phyloP scores from a whole-genome alignment of 1,140 invertebrate genomes.

The Psix sp. region DNA sequence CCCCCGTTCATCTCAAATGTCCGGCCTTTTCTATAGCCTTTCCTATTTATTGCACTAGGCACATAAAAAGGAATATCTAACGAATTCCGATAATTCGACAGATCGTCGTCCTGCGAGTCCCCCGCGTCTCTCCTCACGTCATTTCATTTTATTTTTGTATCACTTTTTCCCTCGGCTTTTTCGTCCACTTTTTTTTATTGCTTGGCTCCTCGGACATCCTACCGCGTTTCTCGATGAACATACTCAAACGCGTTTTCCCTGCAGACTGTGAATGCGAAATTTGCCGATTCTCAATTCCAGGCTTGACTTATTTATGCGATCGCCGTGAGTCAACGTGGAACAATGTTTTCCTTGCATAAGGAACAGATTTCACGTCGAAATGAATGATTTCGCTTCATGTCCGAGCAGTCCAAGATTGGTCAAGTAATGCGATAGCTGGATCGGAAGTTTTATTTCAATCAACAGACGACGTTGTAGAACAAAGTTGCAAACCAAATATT shows the following conservation, averaged over 20 bases:
- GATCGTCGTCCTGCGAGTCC: conserved; percentile 50
- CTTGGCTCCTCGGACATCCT: conserved; percentile 58
- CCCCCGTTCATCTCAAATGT: conserved; percentile 37
- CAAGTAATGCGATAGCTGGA: too few species aligned
- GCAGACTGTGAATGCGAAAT: conserved; percentile 70
- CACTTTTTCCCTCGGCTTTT: conserved; percentile 47
- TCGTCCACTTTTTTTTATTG: conserved; percentile 25
- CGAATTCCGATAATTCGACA: conserved; percentile 73
- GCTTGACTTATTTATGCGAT: conserved; percentile 74
- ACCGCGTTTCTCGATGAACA: conserved; percentile 44
- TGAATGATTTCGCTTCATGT: too few species aligned
- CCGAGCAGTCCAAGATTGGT: too few species aligned
- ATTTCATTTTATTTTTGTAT: conserved; percentile 55
- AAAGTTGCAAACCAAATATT: too few species aligned
- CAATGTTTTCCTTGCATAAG: conserved; percentile 63
- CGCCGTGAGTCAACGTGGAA: conserved; percentile 65
- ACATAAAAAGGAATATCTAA: conserved; percentile 77
- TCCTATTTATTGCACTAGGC: conserved; percentile 69
- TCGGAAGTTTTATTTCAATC: background rate
- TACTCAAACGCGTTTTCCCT: conserved; percentile 66
- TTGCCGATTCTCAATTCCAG: conserved; percentile 60
- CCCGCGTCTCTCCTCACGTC: conserved; percentile 37
- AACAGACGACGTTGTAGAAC: too few species aligned
- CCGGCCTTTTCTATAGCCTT: conserved; percentile 62
- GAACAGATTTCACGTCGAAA: conserved; percentile 40